Percentiles rank a stretch among this genome's conserved stretches.
Conservation (phyloP, 92 coral and sea anemone genomes). For the Scolanthus callimorphus region DNA sequence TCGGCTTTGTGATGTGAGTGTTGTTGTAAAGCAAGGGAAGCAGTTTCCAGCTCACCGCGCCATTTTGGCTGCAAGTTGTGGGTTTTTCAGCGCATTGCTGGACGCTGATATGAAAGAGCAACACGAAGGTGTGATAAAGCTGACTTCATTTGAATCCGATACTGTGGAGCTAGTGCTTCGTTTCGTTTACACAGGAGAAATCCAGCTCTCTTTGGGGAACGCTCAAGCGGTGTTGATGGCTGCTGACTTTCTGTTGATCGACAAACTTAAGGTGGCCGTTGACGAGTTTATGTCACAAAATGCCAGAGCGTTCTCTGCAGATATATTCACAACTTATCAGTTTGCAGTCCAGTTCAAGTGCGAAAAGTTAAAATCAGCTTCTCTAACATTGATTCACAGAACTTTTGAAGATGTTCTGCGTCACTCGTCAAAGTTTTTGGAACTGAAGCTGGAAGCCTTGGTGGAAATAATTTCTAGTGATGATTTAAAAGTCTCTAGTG, state of each 20-base stretch:
- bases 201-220: slow-evolving; percentile 95
- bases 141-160: slow-evolving; percentile 78
- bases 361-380: no score
- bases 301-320: no score
- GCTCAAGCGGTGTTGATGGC: slow-evolving; percentile 95
- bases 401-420: no score
- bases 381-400: no score
- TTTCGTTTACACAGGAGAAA: slow-evolving; percentile 93
- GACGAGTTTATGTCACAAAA: no score
- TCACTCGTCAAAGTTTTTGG: no score
- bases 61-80: slow-evolving; percentile 94
- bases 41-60: slow-evolving; percentile 94
- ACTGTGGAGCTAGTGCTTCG: slow-evolving; percentile 91
- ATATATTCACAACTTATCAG: no score
- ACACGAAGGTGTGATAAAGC: slow-evolving; percentile 60
- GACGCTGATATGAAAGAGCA: slow-evolving; percentile 91
- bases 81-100: slow-evolving; percentile 94
- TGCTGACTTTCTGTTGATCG: slow-evolving; percentile 85
- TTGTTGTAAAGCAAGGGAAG: slow-evolving; percentile 62
- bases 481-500: no score
- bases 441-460: no score
- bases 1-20: slow-evolving; percentile 78
- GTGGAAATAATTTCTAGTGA: no score
- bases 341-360: no score
- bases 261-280: no score